Percentiles rank a stretch among this genome's conserved stretches.
Evolutionary conservation across 2,113 vertebrate species (phyloP).

Genomic region (Salvelinus namaycush): DNA sequence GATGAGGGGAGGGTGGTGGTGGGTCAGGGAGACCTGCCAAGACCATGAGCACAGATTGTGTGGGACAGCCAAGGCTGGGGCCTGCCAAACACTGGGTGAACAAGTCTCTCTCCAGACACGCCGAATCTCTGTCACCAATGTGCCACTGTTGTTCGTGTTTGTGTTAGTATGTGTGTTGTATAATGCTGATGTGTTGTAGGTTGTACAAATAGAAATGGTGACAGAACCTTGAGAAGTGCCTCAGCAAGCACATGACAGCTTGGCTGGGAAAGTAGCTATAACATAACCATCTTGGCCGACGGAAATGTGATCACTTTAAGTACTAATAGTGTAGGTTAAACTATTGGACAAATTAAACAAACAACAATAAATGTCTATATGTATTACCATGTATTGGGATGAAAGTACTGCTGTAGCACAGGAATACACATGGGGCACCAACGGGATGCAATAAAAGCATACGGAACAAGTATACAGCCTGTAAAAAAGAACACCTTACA

Average conservation of each 20-base stretch:
- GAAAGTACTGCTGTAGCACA: no score
- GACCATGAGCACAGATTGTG: conserved; percentile 52
- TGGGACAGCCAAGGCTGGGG: conserved; percentile 42
- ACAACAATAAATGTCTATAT: no score
- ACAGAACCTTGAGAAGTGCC: conserved; percentile 33
- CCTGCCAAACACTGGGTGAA: conserved; percentile 67
- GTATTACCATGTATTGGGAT: no score
- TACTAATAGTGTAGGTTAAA: no score
- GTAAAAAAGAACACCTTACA: no score
- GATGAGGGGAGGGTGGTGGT: conserved; percentile 1
- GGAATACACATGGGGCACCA: no score
- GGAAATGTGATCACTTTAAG: no score
- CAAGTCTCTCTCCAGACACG: conserved; percentile 45
- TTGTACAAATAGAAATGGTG: neutral
- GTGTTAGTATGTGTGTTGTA: neutral
- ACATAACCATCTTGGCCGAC: neutral
- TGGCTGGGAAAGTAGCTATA: conserved; percentile 16
- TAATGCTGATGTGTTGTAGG: conserved; percentile 5
- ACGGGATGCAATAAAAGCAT: no score
- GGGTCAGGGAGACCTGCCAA: conserved; percentile 59
- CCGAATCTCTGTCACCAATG: conserved; percentile 35
- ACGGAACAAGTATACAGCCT: no score
- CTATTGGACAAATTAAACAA: no score
- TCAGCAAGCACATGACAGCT: conserved; percentile 36
- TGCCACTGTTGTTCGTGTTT: conserved; percentile 26